Evolutionary conservation across 2,888 invertebrate genomes (phyloP), one percentile per base, ranked within the genome.

Genomic region (Furcula furcula): DNA sequence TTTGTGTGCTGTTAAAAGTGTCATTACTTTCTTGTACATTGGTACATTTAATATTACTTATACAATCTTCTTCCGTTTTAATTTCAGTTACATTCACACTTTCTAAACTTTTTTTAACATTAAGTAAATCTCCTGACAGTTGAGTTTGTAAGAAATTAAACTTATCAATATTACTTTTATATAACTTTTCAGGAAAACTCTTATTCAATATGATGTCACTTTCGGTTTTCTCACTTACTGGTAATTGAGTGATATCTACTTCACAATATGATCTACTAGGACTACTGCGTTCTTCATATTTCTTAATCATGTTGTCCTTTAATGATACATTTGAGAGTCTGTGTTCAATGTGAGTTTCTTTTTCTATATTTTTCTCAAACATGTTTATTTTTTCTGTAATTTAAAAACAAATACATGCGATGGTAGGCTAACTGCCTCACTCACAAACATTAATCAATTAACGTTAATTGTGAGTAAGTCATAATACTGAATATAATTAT

Each of bases 361-460:
- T 78, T 54, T 81, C 80, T 56, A 69, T 58, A 59, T 78, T 76
- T 47, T 78, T 86, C 58, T 88, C 88, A 65, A 88, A 88, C 76
- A 87, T 77, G 55, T 60, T 88, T 83, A 88, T 88, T 88, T 84
- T 87, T 44, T 88, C 88, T 88, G 78, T 13, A 13, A 32, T 30
- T 3, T 26, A 21, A 20, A 33, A 32, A 26, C 23, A 14, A 32
- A n/a, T 25, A 13, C n/a, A n/a, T n/a, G n/a, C n/a, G n/a, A n/a
- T n/a, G n/a, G n/a, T n/a, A n/a, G n/a, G n/a, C n/a, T n/a, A n/a
- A n/a, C n/a, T n/a, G n/a, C n/a, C n/a, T n/a, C n/a, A n/a, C n/a
- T n/a, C n/a, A n/a, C n/a, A n/a, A n/a, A n/a, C n/a, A n/a, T n/a
- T n/a, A n/a, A n/a, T n/a, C n/a, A n/a, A n/a, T n/a, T n/a, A n/a